Base-by-base conservation (phyloP, 1,140 invertebrate species). In the Lordiphosa stackelbergi region DNA sequence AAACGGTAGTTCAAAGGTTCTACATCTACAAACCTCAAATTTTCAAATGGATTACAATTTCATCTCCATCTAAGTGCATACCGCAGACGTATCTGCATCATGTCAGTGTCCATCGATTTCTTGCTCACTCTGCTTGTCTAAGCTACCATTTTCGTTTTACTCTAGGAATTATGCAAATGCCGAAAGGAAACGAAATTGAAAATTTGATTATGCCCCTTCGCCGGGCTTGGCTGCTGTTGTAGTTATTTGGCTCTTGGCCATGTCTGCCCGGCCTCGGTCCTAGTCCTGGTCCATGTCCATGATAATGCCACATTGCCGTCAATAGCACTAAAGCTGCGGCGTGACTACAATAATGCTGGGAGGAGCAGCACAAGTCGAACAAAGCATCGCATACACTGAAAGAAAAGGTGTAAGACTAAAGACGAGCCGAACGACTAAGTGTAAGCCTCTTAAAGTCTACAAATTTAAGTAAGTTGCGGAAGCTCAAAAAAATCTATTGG, bases 241-340 rank as follows among this genome's bases (percentile, higher is more conserved):
- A 41, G 53, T 49, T 68, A 55, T 22, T 52, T 60, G 34, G 45
- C 47, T 56, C 22, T 47, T 34, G 28, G 22, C 46, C 24, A 24
- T 48, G 47, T 13, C 52, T 54, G 52, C 52, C 34, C 22, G 12
- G 36, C 12, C 52, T 42, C 22, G 9, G 36, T 24, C 13, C 43
- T 34, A 11, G 28, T 24, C 36, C 19, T 19, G 9, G 24, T 49
- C 40, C 53, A 38, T 41, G 54, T 42, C 42, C 59, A 68, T 63
- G 53, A 49, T 68, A 63, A 63, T 68, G 66, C 63, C 34, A 61
- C 52, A 34, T 61, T 60, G 51, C 62, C 62, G 66, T 60, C 66
- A 66, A 55, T 55, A 48, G 47, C 66, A 58, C 22, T 49, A 49
- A 66, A 42, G 45, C 43, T 53, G 60, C 65, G 45, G 38, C 63